Percentiles rank a stretch among this genome's conserved stretches.
Conservation (phyloP, 2,113 vertebrate genomes). For the Cyprinodon tularosa region DNA sequence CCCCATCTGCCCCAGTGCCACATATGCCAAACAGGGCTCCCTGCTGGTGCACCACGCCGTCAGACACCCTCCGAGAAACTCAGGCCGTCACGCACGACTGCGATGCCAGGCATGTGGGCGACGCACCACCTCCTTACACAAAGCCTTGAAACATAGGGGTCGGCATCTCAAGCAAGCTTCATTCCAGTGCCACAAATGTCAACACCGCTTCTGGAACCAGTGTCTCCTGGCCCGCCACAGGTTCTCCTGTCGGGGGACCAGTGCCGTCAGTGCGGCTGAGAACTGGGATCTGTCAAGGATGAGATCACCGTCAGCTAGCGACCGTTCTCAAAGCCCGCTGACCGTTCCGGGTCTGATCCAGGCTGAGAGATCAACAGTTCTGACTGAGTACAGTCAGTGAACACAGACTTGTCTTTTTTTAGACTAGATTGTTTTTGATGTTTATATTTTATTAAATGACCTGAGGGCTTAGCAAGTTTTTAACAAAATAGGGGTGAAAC, state of each 20-base stretch:
- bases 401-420: slow-evolving; percentile 49
- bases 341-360: slow-evolving; percentile 47
- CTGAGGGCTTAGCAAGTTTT: slow-evolving; percentile 56
- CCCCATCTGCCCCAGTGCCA: slow-evolving; percentile 78
- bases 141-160: slow-evolving; percentile 84
- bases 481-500: slow-evolving; percentile 31
- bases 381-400: slow-evolving; percentile 77
- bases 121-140: slow-evolving; percentile 83
- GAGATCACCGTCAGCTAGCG: slow-evolving; percentile 47
- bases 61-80: slow-evolving; percentile 70
- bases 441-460: slow-evolving; percentile 69
- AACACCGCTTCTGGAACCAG: slow-evolving; percentile 78
- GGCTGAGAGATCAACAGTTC: slow-evolving; percentile 74
- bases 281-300: slow-evolving; percentile 59
- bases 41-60: slow-evolving; percentile 76
- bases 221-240: slow-evolving; percentile 74
- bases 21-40: slow-evolving; percentile 68
- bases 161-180: slow-evolving; percentile 71
- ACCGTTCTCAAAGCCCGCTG: slow-evolving; percentile 33
- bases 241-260: slow-evolving; percentile 69
- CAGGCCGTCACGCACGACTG: slow-evolving; percentile 77
- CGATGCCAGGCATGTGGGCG: slow-evolving; percentile 85
- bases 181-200: slow-evolving; percentile 78
- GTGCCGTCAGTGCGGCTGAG: neutral
- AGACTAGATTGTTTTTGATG: slow-evolving; percentile 66